These are phyloP conservation scores for Muscicapa adusta DNA, from an alignment of 2,113 vertebrate species.

Conservation along the genomic window DNA sequence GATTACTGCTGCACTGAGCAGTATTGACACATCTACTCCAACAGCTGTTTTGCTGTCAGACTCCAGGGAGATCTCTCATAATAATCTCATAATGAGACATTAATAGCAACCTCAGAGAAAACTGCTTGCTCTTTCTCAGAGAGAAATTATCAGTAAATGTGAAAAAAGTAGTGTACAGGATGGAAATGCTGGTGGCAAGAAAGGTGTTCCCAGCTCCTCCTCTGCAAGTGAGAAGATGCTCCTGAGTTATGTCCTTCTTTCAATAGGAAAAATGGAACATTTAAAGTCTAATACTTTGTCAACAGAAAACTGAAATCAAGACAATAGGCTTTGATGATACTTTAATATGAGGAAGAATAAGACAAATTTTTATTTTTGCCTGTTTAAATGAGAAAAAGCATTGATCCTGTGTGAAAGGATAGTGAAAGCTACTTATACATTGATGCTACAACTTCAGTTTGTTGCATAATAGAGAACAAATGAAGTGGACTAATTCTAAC, in stretches of 20 bases:
- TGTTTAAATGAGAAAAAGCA: background rate
- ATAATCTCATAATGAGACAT: conserved; percentile 21
- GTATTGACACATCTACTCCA: background rate
- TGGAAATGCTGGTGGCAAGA: background rate
- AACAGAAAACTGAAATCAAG: background rate
- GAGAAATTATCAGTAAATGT: background rate
- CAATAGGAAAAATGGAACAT: background rate
- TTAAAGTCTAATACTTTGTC: background rate
- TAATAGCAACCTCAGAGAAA: conserved; percentile 3
- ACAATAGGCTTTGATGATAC: background rate
- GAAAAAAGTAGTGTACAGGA: background rate
- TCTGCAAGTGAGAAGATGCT: background rate
- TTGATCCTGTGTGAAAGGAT: background rate
- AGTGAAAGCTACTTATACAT: background rate
- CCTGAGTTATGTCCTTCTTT: background rate
- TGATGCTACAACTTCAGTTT: background rate
- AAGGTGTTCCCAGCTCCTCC: background rate
- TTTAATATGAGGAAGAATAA: background rate
- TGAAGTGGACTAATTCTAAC: background rate
- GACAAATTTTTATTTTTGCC: background rate
- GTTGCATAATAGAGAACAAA: background rate
- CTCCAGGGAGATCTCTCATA: background rate
- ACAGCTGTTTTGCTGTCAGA: background rate
- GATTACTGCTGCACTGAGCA: background rate
- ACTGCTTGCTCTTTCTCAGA: background rate